A percentile compares a stretch with the other conserved stretches of the same genome.
Conservation (phyloP, 2,113 vertebrate genomes). For the Lynx canadensis region DNA sequence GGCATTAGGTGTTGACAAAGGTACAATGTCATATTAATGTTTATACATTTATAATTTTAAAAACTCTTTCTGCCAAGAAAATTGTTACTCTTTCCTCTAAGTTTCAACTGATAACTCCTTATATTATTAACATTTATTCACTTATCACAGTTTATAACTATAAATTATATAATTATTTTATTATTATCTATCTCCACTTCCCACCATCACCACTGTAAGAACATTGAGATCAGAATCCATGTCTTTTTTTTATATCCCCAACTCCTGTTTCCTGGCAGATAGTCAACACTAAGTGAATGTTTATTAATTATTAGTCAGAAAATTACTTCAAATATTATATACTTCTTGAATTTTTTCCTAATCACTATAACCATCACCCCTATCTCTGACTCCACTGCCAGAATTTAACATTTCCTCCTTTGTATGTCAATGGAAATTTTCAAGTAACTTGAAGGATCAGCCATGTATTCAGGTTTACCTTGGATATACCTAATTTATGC, state of each 20-base stretch:
- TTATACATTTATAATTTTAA: constrained; percentile 24
- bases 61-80: neutral
- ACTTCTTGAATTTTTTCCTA: constrained; percentile 1
- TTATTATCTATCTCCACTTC: neutral
- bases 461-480: neutral
- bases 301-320: neutral
- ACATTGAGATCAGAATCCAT: neutral
- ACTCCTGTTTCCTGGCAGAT: neutral
- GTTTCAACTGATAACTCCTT: neutral
- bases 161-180: neutral
- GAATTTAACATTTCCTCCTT: neutral
- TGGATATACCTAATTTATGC: neutral
- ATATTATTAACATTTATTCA: neutral
- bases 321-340: constrained; percentile 9
- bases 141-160: neutral
- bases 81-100: constrained; percentile 36
- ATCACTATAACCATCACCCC: neutral
- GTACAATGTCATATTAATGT: neutral
- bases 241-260: neutral
- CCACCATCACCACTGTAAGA: neutral
- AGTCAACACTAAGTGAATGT: neutral
- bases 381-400: neutral
- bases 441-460: neutral
- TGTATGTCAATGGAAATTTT: neutral
- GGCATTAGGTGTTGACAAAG: neutral